Percentiles rank a stretch among this genome's conserved stretches.
These are phyloP conservation scores for Cassiopea xamachana DNA, from an alignment of 30 jellyfish, hydroid and myxozoan species.

Conservation along the genomic window DNA sequence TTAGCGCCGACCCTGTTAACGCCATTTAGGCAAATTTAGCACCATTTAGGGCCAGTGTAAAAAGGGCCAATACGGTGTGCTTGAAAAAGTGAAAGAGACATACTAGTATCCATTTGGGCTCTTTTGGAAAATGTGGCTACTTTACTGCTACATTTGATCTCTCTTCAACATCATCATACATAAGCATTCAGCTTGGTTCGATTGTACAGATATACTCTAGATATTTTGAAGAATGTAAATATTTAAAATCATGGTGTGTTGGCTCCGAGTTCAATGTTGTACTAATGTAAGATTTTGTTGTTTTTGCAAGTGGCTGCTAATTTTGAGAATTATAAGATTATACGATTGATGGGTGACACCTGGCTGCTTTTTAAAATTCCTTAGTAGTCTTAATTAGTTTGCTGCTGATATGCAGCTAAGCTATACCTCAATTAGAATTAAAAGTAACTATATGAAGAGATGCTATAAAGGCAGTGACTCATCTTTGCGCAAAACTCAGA, in stretches of 20 bases:
- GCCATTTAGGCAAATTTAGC: too few species aligned
- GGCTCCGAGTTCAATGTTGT: conserved; percentile 1
- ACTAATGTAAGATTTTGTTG: not conserved
- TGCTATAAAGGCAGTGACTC: not conserved
- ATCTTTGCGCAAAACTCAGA: not conserved
- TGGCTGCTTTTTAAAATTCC: not conserved
- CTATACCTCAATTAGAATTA: not conserved
- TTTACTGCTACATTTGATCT: too few species aligned
- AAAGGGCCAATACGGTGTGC: too few species aligned
- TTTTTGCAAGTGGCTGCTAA: conserved; percentile 30
- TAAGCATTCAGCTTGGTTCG: too few species aligned
- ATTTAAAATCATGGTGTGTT: conserved; percentile 17
- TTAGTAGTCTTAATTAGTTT: conserved; percentile 5
- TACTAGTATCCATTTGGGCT: too few species aligned
- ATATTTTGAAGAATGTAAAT: not conserved
- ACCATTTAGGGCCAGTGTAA: too few species aligned
- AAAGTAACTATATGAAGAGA: not conserved
- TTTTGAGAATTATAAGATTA: not conserved
- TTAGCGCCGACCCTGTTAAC: too few species aligned
- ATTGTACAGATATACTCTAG: too few species aligned
- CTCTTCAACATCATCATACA: too few species aligned
- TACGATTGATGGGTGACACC: not conserved
- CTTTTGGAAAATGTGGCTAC: too few species aligned
- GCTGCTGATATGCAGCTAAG: not conserved
- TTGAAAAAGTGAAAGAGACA: too few species aligned